Base-by-base conservation (phyloP, 2,113 vertebrate species). In the Indicator maculatus region DNA sequence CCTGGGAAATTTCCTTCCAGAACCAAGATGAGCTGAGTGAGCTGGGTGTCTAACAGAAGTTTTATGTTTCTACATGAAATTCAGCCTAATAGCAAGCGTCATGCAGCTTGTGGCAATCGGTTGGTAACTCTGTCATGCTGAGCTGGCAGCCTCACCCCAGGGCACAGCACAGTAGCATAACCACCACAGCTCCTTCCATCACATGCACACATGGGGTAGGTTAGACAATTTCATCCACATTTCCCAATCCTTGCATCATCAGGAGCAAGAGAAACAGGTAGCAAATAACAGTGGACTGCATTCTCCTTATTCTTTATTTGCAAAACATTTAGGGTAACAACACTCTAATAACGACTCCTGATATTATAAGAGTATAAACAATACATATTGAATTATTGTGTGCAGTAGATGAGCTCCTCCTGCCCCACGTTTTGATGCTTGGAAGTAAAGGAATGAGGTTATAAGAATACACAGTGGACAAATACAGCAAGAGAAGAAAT, bases 141-240 rank as follows among this genome's bases (percentile, higher is more conserved):
- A 73, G 59, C n/a, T 83, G 86, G 52, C 44, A 81, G 70, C 28
- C 64, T 65, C 50, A 61, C 16, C 19, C 36, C 67, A 28, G 38
- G 16, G 45, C 45, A 76, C 30, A 58, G 71, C 39, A 21, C 64
- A 64, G 8, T 4, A 19, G 16, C 27, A 20, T 2, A 41, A 33
- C 31, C 64, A 63, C 13, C 44, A 36, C 30, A 30, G 67, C 11
- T 52, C 41, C 50, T 38, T 52, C 73, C 17, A 19, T 4, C 0
- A 0, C 13, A 4, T 0, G 0, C 33, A 36, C 4, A 3, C 3
- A 0, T 3, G 24, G 20, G 27, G 24, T 53, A 61, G 27, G 19
- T 16, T 59, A 16, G 6, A n/a, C 13, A 74, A 24, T 16, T 23
- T 39, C 33, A 55, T 11, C 5, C 71, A 59, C 63, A 9, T 60